Evolutionary conservation across 2,113 vertebrate species (phyloP), one percentile per base, ranked within the genome.

Genomic region (Colossoma macropomum): DNA sequence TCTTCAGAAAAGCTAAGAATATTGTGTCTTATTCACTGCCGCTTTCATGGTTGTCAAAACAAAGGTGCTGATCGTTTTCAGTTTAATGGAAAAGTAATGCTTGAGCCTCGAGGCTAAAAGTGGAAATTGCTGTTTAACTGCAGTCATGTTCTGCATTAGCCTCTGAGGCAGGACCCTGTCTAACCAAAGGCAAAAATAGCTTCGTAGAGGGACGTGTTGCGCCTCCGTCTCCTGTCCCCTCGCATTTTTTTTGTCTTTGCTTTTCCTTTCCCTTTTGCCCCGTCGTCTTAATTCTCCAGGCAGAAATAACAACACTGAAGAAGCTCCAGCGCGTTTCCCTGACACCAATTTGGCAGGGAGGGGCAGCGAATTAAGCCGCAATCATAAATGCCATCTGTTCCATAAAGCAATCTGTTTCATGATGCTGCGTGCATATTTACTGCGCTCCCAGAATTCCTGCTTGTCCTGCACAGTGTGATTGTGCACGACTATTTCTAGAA

Each of bases 311-410:
- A 1, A 16, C 1, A 25, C 52, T 59, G 4, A 27, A 50, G 19
- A 34, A 52, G 80, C 71, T 41, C 25, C 66, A 73, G 30, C 16
- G 16, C 52, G 34, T 21, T 77, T 52, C 59, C 71, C n/a, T 75
- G 62, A 71, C 60, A 75, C 27, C 1, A 23, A 5, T 79, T 59
- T 70, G 73, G 78, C 65, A 71, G 73, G 38, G 56, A 34, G 69
- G 54, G 66, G 62, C 56, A 70, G 28, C 16, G n/a, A 65, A 77
- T 81, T 72, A 81, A 73, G 32, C 25, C 27, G 16, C 19, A 30
- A 30, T 80, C 72, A 81, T 48, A 28, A 78, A 79, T 60, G 48
- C 75, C 81, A 83, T 75, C 81, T 83, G 71, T 70, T 83, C 32
- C 52, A 15, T 80, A 75, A 80, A 80, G 77, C 71, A 82, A 74